A percentile compares a stretch with the other conserved stretches of the same genome.
These are phyloP conservation scores for Holotrichia oblita DNA, from an alignment of 1,140 invertebrate species.

Conservation along the genomic window DNA sequence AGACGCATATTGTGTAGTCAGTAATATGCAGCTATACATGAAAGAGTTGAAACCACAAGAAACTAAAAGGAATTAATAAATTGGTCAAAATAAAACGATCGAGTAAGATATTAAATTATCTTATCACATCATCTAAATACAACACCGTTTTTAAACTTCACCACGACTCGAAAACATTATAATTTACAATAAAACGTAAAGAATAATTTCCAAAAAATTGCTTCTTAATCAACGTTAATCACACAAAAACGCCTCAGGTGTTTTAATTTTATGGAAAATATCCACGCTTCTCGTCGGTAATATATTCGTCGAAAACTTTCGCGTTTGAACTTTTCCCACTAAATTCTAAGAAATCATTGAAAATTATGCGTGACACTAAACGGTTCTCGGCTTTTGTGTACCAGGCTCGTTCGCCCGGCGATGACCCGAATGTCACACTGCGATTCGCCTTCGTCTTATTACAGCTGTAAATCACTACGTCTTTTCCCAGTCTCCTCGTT, in stretches of 20 bases:
- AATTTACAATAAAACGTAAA: too few relatives aligned
- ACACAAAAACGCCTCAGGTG: not conserved
- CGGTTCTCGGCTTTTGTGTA: not conserved
- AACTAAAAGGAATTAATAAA: too few relatives aligned
- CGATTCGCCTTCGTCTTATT: constrained; percentile 11
- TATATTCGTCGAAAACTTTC: not conserved
- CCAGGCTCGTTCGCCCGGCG: not conserved
- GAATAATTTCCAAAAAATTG: not conserved
- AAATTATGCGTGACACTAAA: constrained; percentile 13
- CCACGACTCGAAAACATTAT: too few relatives aligned
- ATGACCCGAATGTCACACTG: constrained; percentile 11
- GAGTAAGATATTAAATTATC: too few relatives aligned
- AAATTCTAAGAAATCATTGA: not conserved
- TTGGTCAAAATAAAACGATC: too few relatives aligned
- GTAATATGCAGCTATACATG: too few relatives aligned
- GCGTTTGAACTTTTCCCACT: not conserved
- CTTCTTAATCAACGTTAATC: not conserved
- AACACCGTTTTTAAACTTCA: too few relatives aligned
- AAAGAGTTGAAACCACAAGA: too few relatives aligned
- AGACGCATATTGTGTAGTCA: too few relatives aligned
- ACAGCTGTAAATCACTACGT: constrained; percentile 7
- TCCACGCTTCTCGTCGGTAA: not conserved
- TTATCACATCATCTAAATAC: too few relatives aligned
- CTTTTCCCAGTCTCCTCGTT: not conserved
- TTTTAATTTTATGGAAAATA: not conserved